Evolutionary conservation across 2,797 vertebrate species (phyloP).

Genomic region (Diglossa cyanea): DNA sequence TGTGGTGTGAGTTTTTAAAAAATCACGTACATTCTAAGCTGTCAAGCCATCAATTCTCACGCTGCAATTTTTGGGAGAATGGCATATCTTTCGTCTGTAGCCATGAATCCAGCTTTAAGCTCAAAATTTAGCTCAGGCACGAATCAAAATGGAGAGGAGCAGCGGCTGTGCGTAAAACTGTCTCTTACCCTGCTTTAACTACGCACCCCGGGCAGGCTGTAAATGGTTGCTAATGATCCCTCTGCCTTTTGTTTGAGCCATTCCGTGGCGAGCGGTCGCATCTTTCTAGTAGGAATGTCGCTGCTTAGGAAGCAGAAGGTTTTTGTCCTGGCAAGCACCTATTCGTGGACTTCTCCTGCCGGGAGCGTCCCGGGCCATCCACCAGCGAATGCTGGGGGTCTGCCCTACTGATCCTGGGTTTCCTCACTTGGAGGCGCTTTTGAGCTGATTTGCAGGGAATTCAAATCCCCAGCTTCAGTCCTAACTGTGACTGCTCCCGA

Average conservation of each 20-base stretch:
- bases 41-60: not conserved
- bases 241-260: not conserved
- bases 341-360: not conserved
- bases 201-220: not conserved
- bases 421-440: not conserved
- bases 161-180: not conserved
- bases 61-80: not conserved
- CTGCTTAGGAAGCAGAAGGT: not conserved
- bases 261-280: rapidly evolving
- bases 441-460: not conserved
- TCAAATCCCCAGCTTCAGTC: not conserved
- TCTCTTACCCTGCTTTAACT: not conserved
- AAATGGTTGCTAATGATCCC: not conserved
- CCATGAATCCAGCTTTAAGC: not conserved
- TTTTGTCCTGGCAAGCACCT: not conserved
- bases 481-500: not conserved
- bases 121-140: not conserved
- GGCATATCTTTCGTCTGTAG: not conserved
- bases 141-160: not conserved
- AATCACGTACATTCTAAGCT: not conserved
- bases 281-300: not conserved
- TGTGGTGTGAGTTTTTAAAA: not conserved
- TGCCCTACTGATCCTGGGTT: not conserved
- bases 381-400: not conserved
- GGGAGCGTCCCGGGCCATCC: not conserved